These are phyloP conservation scores for Cryptocephalus moraei DNA, from an alignment of 2,888 invertebrate species.

Conservation along the genomic window DNA sequence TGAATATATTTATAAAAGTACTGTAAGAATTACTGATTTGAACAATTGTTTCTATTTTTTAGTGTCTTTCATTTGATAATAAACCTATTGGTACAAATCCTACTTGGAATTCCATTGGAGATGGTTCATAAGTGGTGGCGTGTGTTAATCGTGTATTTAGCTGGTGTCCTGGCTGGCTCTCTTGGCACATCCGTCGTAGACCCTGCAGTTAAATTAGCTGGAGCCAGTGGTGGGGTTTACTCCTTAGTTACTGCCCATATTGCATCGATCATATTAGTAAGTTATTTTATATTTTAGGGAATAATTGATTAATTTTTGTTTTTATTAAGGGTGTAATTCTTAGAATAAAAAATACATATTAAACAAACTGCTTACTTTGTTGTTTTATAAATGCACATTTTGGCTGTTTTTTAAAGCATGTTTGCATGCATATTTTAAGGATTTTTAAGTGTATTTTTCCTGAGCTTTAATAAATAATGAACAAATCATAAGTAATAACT, in stretches of 20 bases:
- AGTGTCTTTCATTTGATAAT: constrained; percentile 81
- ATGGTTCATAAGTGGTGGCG: constrained; percentile 97
- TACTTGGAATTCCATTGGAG: constrained; percentile 90
- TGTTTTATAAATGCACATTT: no score
- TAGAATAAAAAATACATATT: no score
- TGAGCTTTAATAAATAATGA: no score
- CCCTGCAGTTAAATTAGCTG: constrained; percentile 74
- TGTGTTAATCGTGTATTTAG: constrained; percentile 71
- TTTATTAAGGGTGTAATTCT: no score
- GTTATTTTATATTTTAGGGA: not conserved
- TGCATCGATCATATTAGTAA: constrained; percentile 37
- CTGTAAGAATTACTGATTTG: no score
- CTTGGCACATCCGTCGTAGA: constrained; percentile 76
- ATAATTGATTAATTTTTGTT: no score
- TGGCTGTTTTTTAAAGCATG: no score
- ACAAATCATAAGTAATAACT: no score
- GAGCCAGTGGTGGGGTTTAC: constrained; percentile 93
- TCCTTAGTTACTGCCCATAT: constrained; percentile 89
- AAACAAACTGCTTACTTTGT: no score
- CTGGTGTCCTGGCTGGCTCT: constrained; percentile 79
- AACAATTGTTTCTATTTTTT: constrained; percentile 15
- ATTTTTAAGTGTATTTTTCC: no score
- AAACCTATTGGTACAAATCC: constrained; percentile 84
- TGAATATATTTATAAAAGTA: no score
- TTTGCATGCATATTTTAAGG: no score